A percentile compares a stretch with the other conserved stretches of the same genome.
Evolutionary conservation across 2,797 vertebrate genomes (phyloP).

Genomic region (Apogon talboti): DNA sequence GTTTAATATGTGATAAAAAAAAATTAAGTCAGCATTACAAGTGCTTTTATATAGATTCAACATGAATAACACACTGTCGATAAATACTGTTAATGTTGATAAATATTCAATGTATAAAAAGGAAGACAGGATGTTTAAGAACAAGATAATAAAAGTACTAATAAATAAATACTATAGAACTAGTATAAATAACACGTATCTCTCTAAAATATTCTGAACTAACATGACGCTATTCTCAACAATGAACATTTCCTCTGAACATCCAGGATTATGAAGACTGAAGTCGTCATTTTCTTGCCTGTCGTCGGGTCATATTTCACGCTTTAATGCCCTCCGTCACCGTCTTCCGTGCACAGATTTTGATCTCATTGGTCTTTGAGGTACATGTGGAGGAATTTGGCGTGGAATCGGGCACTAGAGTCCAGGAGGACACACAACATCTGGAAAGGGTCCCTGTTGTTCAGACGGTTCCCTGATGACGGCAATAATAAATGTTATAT

Average conservation of each 20-base stretch:
- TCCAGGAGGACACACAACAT: conserved; percentile 86
- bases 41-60: conserved; percentile 12
- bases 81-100: conserved; percentile 28
- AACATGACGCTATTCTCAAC: not conserved
- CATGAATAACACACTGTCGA: conserved; percentile 37
- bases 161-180: conserved; percentile 28
- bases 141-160: conserved; percentile 18
- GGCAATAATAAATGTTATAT: conserved; percentile 12
- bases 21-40: conserved; percentile 9
- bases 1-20: conserved; percentile 47
- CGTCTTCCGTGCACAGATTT: not conserved
- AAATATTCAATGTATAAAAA: conserved; percentile 38
- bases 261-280: not conserved
- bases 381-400: conserved; percentile 84
- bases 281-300: not conserved
- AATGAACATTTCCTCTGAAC: conserved; percentile 14
- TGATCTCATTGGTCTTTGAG: conserved; percentile 56
- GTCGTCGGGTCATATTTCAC: not conserved
- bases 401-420: conserved; percentile 89
- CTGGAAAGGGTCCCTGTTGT: conserved; percentile 82
- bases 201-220: not conserved
- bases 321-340: conserved; percentile 16
- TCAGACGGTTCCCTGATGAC: conserved; percentile 70
- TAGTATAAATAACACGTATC: too few species aligned
- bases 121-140: conserved; percentile 43